Conservation (phyloP, 2,888 invertebrate species). For the Protophormia terraenovae region DNA sequence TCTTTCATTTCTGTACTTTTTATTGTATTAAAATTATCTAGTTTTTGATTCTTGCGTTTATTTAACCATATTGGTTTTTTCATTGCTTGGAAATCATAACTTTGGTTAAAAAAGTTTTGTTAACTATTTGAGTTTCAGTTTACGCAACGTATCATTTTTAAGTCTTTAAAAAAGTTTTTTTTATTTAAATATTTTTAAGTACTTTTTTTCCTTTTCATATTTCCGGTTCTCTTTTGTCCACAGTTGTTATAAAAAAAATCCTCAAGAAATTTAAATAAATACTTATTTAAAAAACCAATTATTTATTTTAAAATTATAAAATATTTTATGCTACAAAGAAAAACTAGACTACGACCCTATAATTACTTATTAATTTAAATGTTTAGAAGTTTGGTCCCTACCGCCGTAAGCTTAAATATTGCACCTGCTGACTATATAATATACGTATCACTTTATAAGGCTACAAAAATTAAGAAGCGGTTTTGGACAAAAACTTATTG, state of each 20-base stretch:
- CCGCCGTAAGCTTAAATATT: no score
- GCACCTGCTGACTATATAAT: no score
- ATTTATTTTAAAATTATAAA: not conserved
- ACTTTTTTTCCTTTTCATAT: not conserved
- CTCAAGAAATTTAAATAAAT: constrained; percentile 21
- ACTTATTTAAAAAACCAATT: not conserved
- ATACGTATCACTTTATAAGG: no score
- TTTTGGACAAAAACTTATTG: no score
- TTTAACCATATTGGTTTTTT: constrained; percentile 39
- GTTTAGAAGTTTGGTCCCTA: no score
- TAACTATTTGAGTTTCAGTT: not conserved
- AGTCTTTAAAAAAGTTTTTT: not conserved
- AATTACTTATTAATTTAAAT: no score
- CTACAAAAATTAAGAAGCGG: no score
- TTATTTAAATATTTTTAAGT: constrained; percentile 9
- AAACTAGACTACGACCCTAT: no score
- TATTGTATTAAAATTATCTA: not conserved
- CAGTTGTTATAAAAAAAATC: constrained; percentile 11
- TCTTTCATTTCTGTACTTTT: not conserved
- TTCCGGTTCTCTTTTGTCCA: not conserved
- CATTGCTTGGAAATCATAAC: not conserved
- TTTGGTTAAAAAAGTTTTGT: not conserved
- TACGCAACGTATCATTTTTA: not conserved
- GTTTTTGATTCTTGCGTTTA: not conserved
- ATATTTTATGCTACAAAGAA: no score